Conservation (phyloP, 2,113 vertebrate genomes). For the Corvus moneduloides region DNA sequence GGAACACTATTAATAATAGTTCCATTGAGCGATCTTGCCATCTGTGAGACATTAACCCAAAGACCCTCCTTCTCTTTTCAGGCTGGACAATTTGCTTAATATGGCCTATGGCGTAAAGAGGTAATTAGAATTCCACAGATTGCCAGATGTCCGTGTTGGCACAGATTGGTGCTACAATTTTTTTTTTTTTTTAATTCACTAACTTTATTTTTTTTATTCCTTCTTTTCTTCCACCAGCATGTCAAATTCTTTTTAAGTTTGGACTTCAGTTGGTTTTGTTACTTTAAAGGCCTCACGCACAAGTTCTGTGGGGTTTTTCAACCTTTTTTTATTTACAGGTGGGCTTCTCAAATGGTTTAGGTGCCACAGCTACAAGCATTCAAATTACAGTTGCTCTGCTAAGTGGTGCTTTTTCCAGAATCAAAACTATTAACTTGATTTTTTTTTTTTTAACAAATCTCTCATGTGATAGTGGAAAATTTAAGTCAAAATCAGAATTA, state of each 20-base stretch:
- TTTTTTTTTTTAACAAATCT: background rate
- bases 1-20: constrained; percentile 93
- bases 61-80: constrained; percentile 99
- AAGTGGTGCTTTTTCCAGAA: constrained; percentile 29
- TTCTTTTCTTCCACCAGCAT: constrained; percentile 86
- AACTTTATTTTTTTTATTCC: constrained; percentile 82
- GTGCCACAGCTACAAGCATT: constrained; percentile 74
- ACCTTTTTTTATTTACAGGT: constrained; percentile 80
- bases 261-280: constrained; percentile 82
- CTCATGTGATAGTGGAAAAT: background rate
- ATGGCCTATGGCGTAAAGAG: constrained; percentile 99
- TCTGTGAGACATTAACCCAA: constrained; percentile 99
- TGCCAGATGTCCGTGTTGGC: constrained; percentile 99
- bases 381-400: background rate
- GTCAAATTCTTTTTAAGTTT: constrained; percentile 84
- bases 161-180: constrained; percentile 85
- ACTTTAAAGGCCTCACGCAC: constrained; percentile 71
- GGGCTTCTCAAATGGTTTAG: constrained; percentile 77
- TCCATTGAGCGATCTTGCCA: constrained; percentile 99
- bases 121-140: constrained; percentile 99
- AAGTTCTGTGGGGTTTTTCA: constrained; percentile 69
- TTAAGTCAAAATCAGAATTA: constrained; percentile 41
- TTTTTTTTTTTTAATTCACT: constrained; percentile 81
- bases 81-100: constrained; percentile 99
- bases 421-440: background rate